Evolutionary conservation across 2,797 vertebrate species (phyloP).

Genomic region (Zonotrichia albicollis): DNA sequence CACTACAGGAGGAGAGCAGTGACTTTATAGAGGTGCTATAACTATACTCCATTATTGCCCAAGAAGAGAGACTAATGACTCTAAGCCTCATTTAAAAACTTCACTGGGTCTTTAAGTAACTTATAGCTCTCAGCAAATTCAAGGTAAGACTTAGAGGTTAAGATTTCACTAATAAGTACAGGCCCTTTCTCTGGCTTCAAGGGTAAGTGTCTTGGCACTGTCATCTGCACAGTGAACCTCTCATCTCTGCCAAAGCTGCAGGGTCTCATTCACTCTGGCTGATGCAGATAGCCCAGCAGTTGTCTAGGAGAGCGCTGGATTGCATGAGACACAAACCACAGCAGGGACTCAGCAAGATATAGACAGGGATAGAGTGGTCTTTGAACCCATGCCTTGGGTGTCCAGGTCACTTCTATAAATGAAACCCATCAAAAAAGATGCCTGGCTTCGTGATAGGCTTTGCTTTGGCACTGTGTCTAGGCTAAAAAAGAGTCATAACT

Average conservation of each 20-base stretch:
- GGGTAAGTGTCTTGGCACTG: not conserved
- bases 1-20: not conserved
- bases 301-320: not conserved
- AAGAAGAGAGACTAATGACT: slow-evolving; percentile 9
- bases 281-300: not conserved
- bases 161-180: not conserved
- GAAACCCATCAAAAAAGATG: not conserved
- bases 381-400: not conserved
- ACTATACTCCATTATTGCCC: not conserved
- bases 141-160: not conserved
- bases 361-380: not conserved
- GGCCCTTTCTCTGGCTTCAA: not conserved
- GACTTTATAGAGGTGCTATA: not conserved
- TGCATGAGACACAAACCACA: not conserved
- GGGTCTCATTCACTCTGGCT: not conserved
- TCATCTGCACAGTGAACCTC: not conserved
- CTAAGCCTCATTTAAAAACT: slow-evolving; percentile 21
- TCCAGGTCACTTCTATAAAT: not conserved
- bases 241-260: not conserved
- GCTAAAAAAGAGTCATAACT: not conserved
- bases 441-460: not conserved
- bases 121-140: not conserved
- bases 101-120: not conserved
- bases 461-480: not conserved
- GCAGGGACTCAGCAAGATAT: not conserved